Evolutionary conservation across 2,797 vertebrate genomes (phyloP), one percentile per base, ranked within the genome.

Genomic region (Dicrostonyx torquatus): DNA sequence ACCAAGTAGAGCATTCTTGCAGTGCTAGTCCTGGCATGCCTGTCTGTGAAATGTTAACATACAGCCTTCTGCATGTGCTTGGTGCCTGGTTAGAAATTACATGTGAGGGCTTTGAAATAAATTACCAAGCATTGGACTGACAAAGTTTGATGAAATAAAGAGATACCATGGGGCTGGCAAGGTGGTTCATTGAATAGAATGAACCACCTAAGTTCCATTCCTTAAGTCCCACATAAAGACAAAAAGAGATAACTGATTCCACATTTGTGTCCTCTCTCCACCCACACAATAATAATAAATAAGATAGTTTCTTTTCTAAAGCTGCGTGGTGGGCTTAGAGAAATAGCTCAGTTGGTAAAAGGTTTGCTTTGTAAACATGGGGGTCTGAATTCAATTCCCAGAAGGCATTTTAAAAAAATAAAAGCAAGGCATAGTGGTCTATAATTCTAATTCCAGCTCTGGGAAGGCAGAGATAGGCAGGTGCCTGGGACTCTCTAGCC

Each of bases 1-100:
- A 84, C 20, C 58, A 18, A 66, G 31, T 9, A 89, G 75, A 89
- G 15, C n/a, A 60, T 95, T 95, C 93, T 98, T 98, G 94, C 98
- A 98, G 98, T 98, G 96, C 73, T 73, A 92, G 4, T 40, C 29
- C 66, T n/a, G 8, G 22, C 5, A 72, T 75, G 22, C 12, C 50
- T 55, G 6, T n/a, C n/a, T 86, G 34, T 22, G 53, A 75, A 72
- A 34, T 14, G 50, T 50, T 34, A 26, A n/a, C 75, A 45, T 55
- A 55, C 5, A 85, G 6, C 43, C 17, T 20, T 82, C 62, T 8
- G 11, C 68, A 53, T 83, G 12, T 45, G 40, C 31, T 37, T 48
- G 11, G 17, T 73, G n/a, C 14, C 50, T 55, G 20, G 20, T 22
- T 62, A 50, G 10, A 8, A 70, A 3, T 34, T 58, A 64, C 7